phyloP scores from a whole-genome alignment of 2,797 vertebrate species.

The Sciurus carolinensis region DNA sequence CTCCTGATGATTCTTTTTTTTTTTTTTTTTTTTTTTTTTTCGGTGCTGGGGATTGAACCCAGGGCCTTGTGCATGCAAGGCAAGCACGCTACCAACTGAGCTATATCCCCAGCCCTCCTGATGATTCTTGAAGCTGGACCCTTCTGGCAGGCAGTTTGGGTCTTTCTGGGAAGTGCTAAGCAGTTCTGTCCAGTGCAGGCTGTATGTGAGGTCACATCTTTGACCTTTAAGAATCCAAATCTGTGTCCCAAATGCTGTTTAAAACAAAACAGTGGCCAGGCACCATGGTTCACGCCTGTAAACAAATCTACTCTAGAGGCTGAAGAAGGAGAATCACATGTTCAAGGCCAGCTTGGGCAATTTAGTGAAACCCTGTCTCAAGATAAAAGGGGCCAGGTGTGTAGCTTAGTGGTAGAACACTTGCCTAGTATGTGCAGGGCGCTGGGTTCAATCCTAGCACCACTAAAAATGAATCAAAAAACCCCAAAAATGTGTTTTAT shows the following conservation, averaged over 20 bases:
- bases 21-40: no score
- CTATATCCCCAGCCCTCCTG: not conserved
- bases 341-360: not conserved
- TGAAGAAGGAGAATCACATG: not conserved
- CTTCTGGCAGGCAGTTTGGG: conserved; percentile 1
- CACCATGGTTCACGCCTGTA: not conserved
- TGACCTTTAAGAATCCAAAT: conserved; percentile 23
- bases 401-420: no score
- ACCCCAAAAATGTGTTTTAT: not conserved
- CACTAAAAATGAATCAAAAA: no score
- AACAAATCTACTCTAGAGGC: not conserved
- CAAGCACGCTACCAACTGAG: no score
- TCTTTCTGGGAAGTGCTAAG: conserved; percentile 12
- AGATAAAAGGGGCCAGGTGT: no score
- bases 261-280: conserved; percentile 6
- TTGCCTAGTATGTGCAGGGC: no score
- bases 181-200: not conserved
- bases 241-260: not conserved
- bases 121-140: not conserved
- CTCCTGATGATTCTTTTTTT: not conserved
- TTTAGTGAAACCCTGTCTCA: no score
- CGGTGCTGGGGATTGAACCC: no score
- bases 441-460: no score
- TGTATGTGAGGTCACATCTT: not conserved
- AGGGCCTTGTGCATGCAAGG: no score